phyloP scores from a whole-genome alignment of 2,888 invertebrate genomes.

The Hymenopus coronatus region DNA sequence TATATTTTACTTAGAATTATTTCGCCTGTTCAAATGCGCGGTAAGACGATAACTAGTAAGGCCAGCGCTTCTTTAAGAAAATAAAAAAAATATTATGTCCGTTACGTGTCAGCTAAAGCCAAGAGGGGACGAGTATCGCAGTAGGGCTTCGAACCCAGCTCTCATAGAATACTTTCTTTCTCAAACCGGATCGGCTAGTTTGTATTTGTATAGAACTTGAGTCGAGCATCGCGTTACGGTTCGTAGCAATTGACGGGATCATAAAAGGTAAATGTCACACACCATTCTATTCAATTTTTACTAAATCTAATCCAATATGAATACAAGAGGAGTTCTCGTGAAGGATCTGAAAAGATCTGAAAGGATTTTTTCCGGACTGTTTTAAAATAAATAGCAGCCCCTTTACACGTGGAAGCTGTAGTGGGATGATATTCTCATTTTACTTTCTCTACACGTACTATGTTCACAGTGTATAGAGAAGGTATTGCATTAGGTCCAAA shows the following conservation, averaged over 20 bases:
- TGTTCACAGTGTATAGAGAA: too few species aligned
- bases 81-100: background rate
- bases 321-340: background rate
- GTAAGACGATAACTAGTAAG: background rate
- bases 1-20: background rate
- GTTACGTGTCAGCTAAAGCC: background rate
- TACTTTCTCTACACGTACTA: too few species aligned
- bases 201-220: background rate
- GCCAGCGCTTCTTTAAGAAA: background rate
- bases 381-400: background rate
- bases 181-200: background rate
- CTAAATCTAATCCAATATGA: background rate
- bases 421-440: too few species aligned
- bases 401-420: background rate
- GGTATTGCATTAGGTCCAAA: too few species aligned
- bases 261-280: background rate
- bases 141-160: background rate
- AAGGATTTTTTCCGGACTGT: background rate
- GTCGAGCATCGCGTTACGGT: background rate
- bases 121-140: background rate
- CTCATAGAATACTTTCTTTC: background rate
- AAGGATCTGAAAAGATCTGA: background rate
- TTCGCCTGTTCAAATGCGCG: background rate
- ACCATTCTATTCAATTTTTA: background rate
- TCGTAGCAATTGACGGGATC: background rate